phyloP scores from a whole-genome alignment of 2,797 vertebrate species.

The Sternarchorhynchus goeldii region DNA sequence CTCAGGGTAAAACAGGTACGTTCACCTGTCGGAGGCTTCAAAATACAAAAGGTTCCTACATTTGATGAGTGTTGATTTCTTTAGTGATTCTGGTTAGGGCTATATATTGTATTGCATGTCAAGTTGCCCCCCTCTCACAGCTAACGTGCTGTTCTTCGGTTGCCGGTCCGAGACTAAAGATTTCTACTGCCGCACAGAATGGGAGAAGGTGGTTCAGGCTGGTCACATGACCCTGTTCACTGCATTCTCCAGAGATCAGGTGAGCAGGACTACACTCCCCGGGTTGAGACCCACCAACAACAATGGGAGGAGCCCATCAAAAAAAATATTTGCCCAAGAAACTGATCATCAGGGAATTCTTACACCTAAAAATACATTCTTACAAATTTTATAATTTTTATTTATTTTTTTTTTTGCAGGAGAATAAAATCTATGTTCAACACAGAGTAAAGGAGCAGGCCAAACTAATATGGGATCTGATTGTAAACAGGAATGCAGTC shows the following conservation, averaged over 20 bases:
- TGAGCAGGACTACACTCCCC: conserved; percentile 54
- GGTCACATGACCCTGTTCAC: conserved; percentile 82
- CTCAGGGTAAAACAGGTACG: conserved; percentile 75
- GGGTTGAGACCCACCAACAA: no score
- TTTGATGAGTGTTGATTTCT: not conserved
- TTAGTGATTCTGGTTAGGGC: not conserved
- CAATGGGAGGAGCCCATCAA: not conserved
- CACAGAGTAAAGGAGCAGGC: conserved; percentile 80
- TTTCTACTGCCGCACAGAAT: conserved; percentile 87
- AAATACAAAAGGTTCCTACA: not conserved
- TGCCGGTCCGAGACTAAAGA: conserved; percentile 85
- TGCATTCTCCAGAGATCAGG: conserved; percentile 96
- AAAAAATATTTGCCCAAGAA: no score
- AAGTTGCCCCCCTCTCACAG: conserved; percentile 61
- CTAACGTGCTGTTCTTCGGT: conserved; percentile 88
- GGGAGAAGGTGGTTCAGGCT: conserved; percentile 76
- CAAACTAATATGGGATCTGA: conserved; percentile 84
- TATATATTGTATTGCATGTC: not conserved
- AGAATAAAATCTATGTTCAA: conserved; percentile 92
- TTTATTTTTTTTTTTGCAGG: conserved; percentile 71
- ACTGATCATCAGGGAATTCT: no score
- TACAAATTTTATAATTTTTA: no score
- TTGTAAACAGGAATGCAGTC: conserved; percentile 67
- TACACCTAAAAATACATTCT: no score
- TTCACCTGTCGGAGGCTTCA: not conserved